Conservation (phyloP, 2,888 invertebrate species). For the Incurvaria masculella region DNA sequence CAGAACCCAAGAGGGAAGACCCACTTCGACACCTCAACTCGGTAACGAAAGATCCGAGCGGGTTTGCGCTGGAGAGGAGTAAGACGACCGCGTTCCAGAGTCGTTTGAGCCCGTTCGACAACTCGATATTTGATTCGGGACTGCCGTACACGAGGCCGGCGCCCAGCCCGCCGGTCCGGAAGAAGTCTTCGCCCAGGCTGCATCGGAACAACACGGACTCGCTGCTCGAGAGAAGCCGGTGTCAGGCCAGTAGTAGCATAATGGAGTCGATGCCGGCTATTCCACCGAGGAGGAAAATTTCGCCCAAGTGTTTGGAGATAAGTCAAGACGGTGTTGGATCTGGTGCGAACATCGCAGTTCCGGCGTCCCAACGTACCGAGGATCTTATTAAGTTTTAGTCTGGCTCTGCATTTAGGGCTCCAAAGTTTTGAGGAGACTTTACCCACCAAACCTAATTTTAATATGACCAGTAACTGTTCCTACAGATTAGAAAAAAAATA, state of each 20-base stretch:
- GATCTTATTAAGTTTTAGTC: slow-evolving; percentile 46
- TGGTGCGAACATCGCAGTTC: neutral
- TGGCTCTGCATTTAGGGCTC: too few relatives aligned
- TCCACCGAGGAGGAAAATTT: slow-evolving; percentile 40
- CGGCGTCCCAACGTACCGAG: slow-evolving; percentile 18
- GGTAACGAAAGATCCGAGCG: too few relatives aligned
- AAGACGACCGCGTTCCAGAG: slow-evolving; percentile 35
- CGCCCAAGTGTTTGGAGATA: slow-evolving; percentile 25
- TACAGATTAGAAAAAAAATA: too few relatives aligned
- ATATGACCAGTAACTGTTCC: too few relatives aligned
- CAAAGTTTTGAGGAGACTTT: too few relatives aligned
- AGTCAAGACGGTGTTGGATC: slow-evolving; percentile 1
- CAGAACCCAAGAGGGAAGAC: slow-evolving; percentile 17
- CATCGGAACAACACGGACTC: slow-evolving; percentile 24
- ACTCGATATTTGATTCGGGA: slow-evolving; percentile 42
- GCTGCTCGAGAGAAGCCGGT: slow-evolving; percentile 31
- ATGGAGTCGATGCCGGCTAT: slow-evolving; percentile 33
- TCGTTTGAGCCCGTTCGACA: slow-evolving; percentile 19
- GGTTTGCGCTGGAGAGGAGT: slow-evolving; percentile 37
- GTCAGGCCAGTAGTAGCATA: slow-evolving; percentile 31
- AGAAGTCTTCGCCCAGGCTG: slow-evolving; percentile 33
- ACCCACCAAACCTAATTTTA: too few relatives aligned
- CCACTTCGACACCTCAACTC: too few relatives aligned
- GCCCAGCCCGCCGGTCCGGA: slow-evolving; percentile 46
- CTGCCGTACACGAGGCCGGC: slow-evolving; percentile 39